Base-by-base conservation (phyloP, 1,140 invertebrate species). In the Ladona fulva region DNA sequence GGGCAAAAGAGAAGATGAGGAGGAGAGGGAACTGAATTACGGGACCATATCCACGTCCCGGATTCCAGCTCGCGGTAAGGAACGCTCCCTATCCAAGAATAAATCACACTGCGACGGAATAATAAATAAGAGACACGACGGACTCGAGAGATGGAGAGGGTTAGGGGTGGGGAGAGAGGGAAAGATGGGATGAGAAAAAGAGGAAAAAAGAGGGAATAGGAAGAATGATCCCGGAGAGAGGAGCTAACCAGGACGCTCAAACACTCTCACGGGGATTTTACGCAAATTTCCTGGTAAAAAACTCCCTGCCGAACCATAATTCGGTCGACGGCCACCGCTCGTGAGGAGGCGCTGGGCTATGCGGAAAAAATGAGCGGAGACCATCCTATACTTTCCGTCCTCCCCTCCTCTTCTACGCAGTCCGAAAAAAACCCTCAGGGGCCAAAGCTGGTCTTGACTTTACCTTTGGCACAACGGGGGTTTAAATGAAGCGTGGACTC, bases 91-190 rank as follows among this genome's bases (percentile, higher is more conserved):
- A 66, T 66, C 52, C 52, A 12, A 22, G n/a, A 66, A 66, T 66
- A 66, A 66, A 66, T 66, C 52, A 66, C 52, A 19, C 52, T 19
- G 52, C 52, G 52, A 66, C 52, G 52, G 52, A 66, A 78, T 74
- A 76, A 25, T 66, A 74, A 16, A 75, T 37, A 52, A 42, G 76
- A 74, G 75, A 76, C 75, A 14, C 59, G 78, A 75, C 75, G 76
- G 74, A 74, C 44, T 75, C 19, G 44, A 29, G 24, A 29, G 6
- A 22, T 22, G 37, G 14, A 22, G 37, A 44, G 44, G 75, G 78
- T 78, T 78, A 22, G 78, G 78, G 59, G 78, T 25, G 76, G 78
- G 29, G 16, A 37, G 74, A 76, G 74, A 73, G 78, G 75, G 59
- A 74, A 73, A 74, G 77, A 74, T 44, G 42, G n/a, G 59, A 73